These are phyloP conservation scores for Drosophila rufa DNA, from an alignment of 1,140 invertebrate genomes.

Conservation along the genomic window DNA sequence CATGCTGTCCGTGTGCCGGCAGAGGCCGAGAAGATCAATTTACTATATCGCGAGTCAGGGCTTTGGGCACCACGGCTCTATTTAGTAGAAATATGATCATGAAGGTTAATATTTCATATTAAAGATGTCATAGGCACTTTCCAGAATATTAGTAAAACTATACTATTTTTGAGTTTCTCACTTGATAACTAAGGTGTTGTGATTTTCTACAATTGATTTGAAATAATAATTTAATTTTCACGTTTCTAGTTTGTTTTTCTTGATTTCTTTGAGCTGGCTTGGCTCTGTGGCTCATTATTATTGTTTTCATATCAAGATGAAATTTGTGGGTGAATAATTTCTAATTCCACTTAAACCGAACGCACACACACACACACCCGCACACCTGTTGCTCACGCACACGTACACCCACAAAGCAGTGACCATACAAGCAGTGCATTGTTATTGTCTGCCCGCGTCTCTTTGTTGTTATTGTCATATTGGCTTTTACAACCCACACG, in stretches of 20 bases:
- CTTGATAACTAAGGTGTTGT: neutral
- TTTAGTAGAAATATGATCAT: no score
- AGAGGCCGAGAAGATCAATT: no score
- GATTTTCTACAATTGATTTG: neutral
- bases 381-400: constrained; percentile 32
- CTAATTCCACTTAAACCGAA: constrained; percentile 47
- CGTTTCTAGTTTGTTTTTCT: neutral
- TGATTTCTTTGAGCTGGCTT: neutral
- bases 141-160: no score
- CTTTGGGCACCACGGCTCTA: no score
- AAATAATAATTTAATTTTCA: neutral
- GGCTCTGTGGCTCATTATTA: constrained; percentile 17
- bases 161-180: no score
- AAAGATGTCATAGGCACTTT: neutral
- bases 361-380: constrained; percentile 20
- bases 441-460: constrained; percentile 27
- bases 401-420: constrained; percentile 23
- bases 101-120: neutral
- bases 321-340: constrained; percentile 66
- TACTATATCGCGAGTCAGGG: no score
- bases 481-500: constrained; percentile 64
- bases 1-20: no score
- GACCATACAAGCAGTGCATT: constrained; percentile 58
- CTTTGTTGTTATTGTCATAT: constrained; percentile 45
- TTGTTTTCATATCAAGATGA: constrained; percentile 38